phyloP scores from a whole-genome alignment of 2,888 invertebrate species.

The Villa cingulata region DNA sequence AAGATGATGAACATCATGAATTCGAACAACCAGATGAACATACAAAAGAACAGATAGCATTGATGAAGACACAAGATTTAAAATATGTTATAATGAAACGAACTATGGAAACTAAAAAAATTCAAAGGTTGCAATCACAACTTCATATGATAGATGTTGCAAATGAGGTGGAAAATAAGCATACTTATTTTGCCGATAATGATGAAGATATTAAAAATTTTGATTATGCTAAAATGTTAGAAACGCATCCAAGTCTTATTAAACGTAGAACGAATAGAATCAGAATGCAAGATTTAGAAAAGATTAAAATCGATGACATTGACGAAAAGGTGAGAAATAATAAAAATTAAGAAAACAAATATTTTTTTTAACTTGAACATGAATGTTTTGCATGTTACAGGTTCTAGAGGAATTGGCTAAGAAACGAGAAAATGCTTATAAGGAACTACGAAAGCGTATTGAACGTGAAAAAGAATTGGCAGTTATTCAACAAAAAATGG shows the following conservation, averaged over 20 bases:
- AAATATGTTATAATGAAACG: conserved; percentile 80
- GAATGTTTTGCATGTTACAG: conserved; percentile 13
- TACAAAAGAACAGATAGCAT: conserved; percentile 66
- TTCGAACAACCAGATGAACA: conserved; percentile 56
- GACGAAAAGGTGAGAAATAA: conserved; percentile 37
- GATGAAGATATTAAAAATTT: conserved; percentile 46
- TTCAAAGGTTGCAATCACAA: conserved; percentile 49
- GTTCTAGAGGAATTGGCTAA: conserved; percentile 38
- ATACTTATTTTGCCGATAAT: conserved; percentile 65
- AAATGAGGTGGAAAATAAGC: conserved; percentile 55
- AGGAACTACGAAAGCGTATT: conserved; percentile 60
- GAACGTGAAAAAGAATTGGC: conserved; percentile 62
- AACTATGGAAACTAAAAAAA: conserved; percentile 65
- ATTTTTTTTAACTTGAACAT: neutral
- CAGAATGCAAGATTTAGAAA: conserved; percentile 43
- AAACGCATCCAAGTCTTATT: conserved; percentile 61
- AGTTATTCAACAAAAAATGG: conserved; percentile 65
- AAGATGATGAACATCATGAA: conserved; percentile 51
- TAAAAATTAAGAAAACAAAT: neutral
- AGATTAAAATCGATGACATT: conserved; percentile 44
- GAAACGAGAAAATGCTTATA: conserved; percentile 51
- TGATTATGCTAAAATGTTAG: conserved; percentile 54
- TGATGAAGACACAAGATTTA: conserved; percentile 86
- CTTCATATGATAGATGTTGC: conserved; percentile 71
- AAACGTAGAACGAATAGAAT: conserved; percentile 56